phyloP scores from a whole-genome alignment of 2,888 invertebrate species.

The Limnephilus rhombicus region DNA sequence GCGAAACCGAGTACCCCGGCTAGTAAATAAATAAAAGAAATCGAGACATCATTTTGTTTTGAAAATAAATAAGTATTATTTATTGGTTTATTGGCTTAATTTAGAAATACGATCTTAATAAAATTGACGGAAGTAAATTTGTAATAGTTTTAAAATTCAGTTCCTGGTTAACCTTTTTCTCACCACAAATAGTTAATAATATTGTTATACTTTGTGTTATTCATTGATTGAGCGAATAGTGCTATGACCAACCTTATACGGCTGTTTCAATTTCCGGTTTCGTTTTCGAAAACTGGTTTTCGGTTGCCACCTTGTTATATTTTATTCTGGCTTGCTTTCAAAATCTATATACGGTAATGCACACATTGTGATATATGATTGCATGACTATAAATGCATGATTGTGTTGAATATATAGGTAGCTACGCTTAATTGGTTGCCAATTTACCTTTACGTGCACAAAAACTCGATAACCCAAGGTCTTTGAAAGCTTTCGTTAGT shows the following conservation, averaged over 20 bases:
- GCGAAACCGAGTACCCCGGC: too few relatives aligned
- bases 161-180: not conserved
- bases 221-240: not conserved
- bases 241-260: not conserved
- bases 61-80: not conserved
- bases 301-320: not conserved
- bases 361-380: not conserved
- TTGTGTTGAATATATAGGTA: not conserved
- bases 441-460: not conserved
- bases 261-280: constrained; percentile 31
- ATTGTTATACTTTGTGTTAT: not conserved
- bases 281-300: constrained; percentile 10
- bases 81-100: not conserved
- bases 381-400: not conserved
- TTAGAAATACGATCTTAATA: not conserved
- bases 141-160: not conserved
- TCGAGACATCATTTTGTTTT: not conserved
- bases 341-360: constrained; percentile 11
- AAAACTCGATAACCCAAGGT: not conserved
- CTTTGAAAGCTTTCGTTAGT: not conserved
- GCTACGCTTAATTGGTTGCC: not conserved
- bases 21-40: too few relatives aligned
- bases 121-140: not conserved
- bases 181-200: not conserved
- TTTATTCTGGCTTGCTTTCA: not conserved